phyloP scores from a whole-genome alignment of 2,797 vertebrate genomes.

The Acipenser ruthenus region DNA sequence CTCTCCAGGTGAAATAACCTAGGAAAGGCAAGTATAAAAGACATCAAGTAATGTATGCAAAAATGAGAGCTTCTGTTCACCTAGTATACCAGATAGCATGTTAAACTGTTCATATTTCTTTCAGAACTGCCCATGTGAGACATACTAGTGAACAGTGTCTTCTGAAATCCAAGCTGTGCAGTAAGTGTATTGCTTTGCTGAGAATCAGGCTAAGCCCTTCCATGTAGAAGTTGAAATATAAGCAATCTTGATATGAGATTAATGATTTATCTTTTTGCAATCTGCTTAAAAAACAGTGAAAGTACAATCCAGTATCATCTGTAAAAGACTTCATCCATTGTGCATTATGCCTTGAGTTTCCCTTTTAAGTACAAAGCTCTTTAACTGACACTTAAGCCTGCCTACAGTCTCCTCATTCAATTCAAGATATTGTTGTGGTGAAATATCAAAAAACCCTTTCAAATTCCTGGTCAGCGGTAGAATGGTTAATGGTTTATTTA shows the following conservation, averaged over 20 bases:
- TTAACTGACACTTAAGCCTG: conserved; percentile 27
- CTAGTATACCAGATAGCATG: too few relatives aligned
- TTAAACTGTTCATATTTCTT: too few relatives aligned
- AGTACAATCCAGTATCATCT: conserved; percentile 34
- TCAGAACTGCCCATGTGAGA: too few relatives aligned
- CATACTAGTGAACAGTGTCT: not conserved
- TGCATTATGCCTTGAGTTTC: conserved; percentile 18
- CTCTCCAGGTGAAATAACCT: too few relatives aligned
- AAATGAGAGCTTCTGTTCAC: too few relatives aligned
- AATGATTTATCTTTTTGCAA: not conserved
- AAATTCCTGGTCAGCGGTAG: too few relatives aligned
- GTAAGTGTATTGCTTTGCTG: not conserved
- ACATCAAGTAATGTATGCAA: too few relatives aligned
- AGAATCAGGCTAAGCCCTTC: not conserved
- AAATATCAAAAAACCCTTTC: not conserved
- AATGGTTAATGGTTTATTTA: too few relatives aligned
- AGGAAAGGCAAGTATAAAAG: too few relatives aligned
- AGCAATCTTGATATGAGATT: conserved; percentile 2
- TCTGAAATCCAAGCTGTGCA: not conserved
- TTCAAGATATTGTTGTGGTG: conserved; percentile 15
- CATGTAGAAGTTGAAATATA: not conserved
- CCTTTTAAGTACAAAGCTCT: conserved; percentile 27
- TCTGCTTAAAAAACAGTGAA: conserved; percentile 29
- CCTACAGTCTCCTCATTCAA: conserved; percentile 11
- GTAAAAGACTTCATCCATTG: conserved; percentile 25